These are phyloP conservation scores for Epinephelus lanceolatus DNA, from an alignment of 2,113 vertebrate genomes.

Conservation along the genomic window DNA sequence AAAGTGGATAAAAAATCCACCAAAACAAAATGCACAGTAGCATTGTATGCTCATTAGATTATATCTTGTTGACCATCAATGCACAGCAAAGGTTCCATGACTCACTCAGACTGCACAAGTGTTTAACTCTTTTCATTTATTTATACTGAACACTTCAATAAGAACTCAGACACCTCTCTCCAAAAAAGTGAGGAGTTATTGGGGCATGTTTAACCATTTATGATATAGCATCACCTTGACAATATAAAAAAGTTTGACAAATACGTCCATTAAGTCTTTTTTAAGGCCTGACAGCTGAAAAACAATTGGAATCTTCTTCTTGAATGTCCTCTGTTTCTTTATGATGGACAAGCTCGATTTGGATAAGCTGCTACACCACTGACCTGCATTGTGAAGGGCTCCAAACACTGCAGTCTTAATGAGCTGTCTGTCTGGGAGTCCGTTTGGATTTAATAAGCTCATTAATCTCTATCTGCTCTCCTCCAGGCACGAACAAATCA, in stretches of 20 bases:
- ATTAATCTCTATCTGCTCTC: slow-evolving; percentile 81
- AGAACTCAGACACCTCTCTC: not conserved
- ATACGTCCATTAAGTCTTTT: slow-evolving; percentile 46
- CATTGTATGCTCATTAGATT: not conserved
- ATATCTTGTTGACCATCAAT: not conserved
- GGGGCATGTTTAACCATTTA: slow-evolving; percentile 6
- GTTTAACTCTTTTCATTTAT: not conserved
- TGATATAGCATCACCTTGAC: slow-evolving; percentile 24
- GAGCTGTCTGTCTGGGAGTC: slow-evolving; percentile 69
- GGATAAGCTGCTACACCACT: slow-evolving; percentile 31
- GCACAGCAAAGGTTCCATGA: not conserved
- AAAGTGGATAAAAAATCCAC: not conserved
- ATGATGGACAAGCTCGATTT: slow-evolving; percentile 71
- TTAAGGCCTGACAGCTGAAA: slow-evolving; percentile 18
- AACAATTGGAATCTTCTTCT: slow-evolving; percentile 17
- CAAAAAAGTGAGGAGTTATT: not conserved
- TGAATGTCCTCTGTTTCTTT: slow-evolving; percentile 17
- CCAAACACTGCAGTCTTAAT: slow-evolving; percentile 68
- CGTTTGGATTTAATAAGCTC: slow-evolving; percentile 79
- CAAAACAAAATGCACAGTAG: not conserved
- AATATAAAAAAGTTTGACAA: slow-evolving; percentile 43
- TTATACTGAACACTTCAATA: slow-evolving; percentile 2
- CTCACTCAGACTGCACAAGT: not conserved
- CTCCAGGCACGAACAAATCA: slow-evolving; percentile 58
- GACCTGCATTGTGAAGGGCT: slow-evolving; percentile 61